Percentiles rank a stretch among this genome's conserved stretches.
Conservation (phyloP, 2,888 invertebrate species). For the Loripinus fragilis region DNA sequence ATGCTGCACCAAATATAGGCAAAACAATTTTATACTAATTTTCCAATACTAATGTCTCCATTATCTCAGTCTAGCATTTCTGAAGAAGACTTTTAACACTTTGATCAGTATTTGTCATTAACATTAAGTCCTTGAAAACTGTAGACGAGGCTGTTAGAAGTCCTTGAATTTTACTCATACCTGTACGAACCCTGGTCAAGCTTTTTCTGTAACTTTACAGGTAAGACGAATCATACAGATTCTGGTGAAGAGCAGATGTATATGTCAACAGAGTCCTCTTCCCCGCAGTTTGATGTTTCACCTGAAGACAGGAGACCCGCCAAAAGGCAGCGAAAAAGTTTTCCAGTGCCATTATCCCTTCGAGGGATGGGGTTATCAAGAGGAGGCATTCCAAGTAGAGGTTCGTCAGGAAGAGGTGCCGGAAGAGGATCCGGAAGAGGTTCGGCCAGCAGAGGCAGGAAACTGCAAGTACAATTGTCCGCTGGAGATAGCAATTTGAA, state of each 20-base stretch:
- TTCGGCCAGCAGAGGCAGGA: neutral
- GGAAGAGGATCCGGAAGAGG: neutral
- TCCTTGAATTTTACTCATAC: no score
- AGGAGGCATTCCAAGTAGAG: neutral
- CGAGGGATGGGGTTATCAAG: neutral
- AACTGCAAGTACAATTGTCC: neutral
- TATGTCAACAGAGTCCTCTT: neutral
- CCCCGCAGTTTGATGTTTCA: neutral
- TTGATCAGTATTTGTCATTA: no score
- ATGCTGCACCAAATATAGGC: no score
- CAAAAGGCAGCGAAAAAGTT: neutral
- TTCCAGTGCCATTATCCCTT: neutral
- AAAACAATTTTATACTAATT: no score
- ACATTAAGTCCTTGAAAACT: no score
- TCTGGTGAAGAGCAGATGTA: neutral
- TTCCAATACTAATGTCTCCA: no score
- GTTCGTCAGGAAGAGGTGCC: neutral
- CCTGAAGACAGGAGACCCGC: neutral
- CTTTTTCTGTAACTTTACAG: neutral
- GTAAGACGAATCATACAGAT: neutral
- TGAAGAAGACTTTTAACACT: no score
- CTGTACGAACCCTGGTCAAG: no score
- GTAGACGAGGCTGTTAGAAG: no score
- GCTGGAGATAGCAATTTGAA: neutral
- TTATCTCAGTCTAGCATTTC: no score